These are phyloP conservation scores for Strigamia transsilvanica DNA, from an alignment of 2,888 invertebrate species.

Conservation along the genomic window DNA sequence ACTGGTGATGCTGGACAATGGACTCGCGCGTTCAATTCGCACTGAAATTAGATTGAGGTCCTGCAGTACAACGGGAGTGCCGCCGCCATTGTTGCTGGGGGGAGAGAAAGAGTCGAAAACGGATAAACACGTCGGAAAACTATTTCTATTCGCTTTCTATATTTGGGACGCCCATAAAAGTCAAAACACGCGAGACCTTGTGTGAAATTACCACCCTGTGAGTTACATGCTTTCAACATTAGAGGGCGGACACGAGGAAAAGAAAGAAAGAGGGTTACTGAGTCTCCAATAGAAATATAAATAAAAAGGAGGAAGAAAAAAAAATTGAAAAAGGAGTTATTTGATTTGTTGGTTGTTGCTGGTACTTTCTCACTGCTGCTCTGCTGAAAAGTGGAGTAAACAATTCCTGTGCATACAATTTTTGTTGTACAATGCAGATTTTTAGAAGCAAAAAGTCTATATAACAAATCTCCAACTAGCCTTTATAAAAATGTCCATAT, in stretches of 20 bases:
- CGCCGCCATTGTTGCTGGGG: slow-evolving; percentile 6
- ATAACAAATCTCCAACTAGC: no score
- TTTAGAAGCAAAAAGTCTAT: no score
- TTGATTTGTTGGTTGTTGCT: no score
- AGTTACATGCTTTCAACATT: background rate
- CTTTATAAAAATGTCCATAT: no score
- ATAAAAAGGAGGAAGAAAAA: background rate
- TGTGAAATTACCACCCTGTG: background rate
- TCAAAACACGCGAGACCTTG: background rate
- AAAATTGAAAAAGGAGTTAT: background rate
- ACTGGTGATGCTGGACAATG: slow-evolving; percentile 21
- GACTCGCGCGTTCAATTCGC: slow-evolving; percentile 34
- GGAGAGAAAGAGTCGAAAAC: slow-evolving; percentile 1
- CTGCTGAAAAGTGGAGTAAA: no score
- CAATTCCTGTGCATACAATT: no score
- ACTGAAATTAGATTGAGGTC: slow-evolving; percentile 27
- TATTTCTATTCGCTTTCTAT: slow-evolving; percentile 17
- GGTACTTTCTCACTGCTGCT: no score
- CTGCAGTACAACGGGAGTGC: slow-evolving; percentile 14
- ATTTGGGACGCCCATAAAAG: slow-evolving; percentile 15
- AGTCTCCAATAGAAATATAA: background rate
- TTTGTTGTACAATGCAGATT: no score
- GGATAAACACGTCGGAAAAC: slow-evolving; percentile 12
- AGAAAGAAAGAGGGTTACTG: slow-evolving; percentile 4
- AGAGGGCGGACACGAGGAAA: background rate